Base-by-base conservation (phyloP, 1,140 invertebrate genomes). In the Melanaphis sacchari region DNA sequence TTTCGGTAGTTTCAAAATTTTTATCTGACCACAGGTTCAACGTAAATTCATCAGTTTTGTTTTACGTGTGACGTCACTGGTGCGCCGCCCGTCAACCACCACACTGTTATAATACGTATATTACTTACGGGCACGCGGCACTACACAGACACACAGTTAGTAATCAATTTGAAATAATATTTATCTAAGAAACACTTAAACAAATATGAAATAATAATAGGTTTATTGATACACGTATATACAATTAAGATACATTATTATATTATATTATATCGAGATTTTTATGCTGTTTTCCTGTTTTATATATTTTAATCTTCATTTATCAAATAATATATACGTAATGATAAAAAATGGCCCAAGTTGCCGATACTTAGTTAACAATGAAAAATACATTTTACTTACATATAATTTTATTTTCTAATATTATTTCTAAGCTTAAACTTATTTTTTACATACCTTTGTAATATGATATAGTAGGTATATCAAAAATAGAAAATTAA, bases 371-470 rank as follows among this genome's bases (percentile, higher is more conserved):
- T 52, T 52, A 52, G 2, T 52, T 52, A 52, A 52, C 2, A 52
- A 52, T 52, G 22, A 52, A 49, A 52, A 52, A 84, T 84, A 84
- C 38, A 84, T 84, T 84, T 84, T 84, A 82, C 81, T 40, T 40
- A 84, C 49, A 52, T 52, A 52, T 46, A 46, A 46, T 40, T 40
- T 84, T 81, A 81, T 81, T 81, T 81, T 81, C 49, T 81, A 36
- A 0, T 84, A 40, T 84, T 84, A 84, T 84, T 84, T 84, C 24
- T 1, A 84, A 84, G 8, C 38, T 84, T 84, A 84, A 84, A 84
- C 81, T 84, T 84, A 84, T 84, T 84, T 84, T 84, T 84, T 84
- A 84, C 81, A 84, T 84, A 84, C 38, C 36, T 84, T 84, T 84
- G 0, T 52, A 52, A 52, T 52, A 52, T 52, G 49, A 59, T 59